Evolutionary conservation across 1,140 invertebrate species (phyloP), one percentile per base, ranked within the genome.

Genomic region (Calosoma granatense): DNA sequence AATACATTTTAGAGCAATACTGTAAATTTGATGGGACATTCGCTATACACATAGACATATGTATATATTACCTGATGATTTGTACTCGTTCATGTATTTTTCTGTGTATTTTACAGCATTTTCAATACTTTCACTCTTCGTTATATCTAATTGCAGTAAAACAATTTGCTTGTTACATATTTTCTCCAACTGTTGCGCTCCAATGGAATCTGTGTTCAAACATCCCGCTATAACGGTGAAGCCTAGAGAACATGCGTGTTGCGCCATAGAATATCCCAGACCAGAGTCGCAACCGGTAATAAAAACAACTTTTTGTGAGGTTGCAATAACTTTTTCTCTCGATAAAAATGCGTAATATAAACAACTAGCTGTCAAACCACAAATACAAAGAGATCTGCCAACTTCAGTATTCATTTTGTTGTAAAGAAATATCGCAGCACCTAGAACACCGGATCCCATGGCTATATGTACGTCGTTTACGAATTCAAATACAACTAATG

Each of bases 281-380:
- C 89, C 89, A 56, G 86, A 88, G 69, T 92, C 88, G 66, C 88
- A 92, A 41, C 89, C 89, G 19, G 86, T 89, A 56, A 91, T 82
- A 2, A 88, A 73, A 14, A 91, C 65, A 41, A 83, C 76, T 64
- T 78, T 71, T 1, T 68, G 70, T 3, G 63, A 56, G 2, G 58
- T 57, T 6, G 66, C 61, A 30, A 53, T 36, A 20, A 17, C 3
- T 3, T 63, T 17, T 26, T 58, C 57, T 51, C 64, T 58, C 12
- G 43, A 57, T 2, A 57, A 56, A 53, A 65, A 63, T 6, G 63
- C 57, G 53, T 64, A 71, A 1, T 64, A 22, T 19, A 69, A 57
- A 58, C 65, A 61, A n/a, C 51, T 63, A 14, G 62, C 47, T 1
- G 70, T 70, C 43, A 69, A 2, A 12, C 54, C 26, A 22, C 62